Evolutionary conservation across 2,888 invertebrate species (phyloP).

Genomic region (Apomyelois bistriatella): DNA sequence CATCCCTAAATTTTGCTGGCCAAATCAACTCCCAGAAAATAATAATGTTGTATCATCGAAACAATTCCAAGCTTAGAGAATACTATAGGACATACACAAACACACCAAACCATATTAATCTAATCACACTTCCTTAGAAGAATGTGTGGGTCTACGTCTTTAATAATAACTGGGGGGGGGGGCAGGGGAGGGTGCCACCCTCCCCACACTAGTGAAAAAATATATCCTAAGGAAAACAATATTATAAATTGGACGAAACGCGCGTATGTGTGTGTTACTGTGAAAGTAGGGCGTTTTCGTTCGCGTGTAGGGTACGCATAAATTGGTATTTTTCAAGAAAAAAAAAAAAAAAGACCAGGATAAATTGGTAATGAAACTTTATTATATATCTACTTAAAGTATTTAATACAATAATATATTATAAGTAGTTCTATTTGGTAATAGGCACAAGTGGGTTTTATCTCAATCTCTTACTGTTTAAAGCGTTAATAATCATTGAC

Average conservation of each 20-base stretch:
- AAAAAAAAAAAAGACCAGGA: too few relatives aligned
- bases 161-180: conserved; percentile 75
- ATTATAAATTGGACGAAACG: conserved; percentile 73
- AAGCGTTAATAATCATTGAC: too few relatives aligned
- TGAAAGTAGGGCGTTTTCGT: conserved; percentile 50
- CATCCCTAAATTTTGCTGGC: not conserved
- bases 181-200: conserved; percentile 27
- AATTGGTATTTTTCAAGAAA: not conserved
- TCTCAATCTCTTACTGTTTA: too few relatives aligned
- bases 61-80: conserved; percentile 23
- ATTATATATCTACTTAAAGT: too few relatives aligned
- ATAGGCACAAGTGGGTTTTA: too few relatives aligned
- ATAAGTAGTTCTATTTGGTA: too few relatives aligned
- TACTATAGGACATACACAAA: conserved; percentile 31
- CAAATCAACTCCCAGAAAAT: not conserved
- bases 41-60: not conserved
- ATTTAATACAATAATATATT: too few relatives aligned
- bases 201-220: conserved; percentile 76
- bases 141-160: conserved; percentile 79
- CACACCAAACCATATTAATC: conserved; percentile 68
- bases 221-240: conserved; percentile 79
- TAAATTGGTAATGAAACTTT: too few relatives aligned
- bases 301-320: conserved; percentile 12
- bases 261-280: conserved; percentile 42
- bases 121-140: conserved; percentile 75